Evolutionary conservation across 2,888 invertebrate species (phyloP).

Genomic region (Agrilus mali): DNA sequence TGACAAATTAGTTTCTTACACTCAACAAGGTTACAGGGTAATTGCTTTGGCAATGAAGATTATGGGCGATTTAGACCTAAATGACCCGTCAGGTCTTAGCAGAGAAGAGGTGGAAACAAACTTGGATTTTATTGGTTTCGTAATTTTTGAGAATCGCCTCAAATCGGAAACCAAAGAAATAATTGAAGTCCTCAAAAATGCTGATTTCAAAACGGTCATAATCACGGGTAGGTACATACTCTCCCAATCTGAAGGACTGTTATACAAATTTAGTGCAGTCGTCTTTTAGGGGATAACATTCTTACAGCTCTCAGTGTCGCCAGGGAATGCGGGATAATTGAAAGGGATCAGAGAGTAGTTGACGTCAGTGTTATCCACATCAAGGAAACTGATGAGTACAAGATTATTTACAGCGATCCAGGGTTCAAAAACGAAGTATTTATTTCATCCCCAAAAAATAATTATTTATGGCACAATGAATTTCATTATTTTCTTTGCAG

Average conservation of each 20-base stretch:
- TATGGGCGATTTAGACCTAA: conserved; percentile 47
- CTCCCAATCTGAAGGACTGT: neutral
- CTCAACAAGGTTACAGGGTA: conserved; percentile 84
- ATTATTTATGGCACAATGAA: too few relatives aligned
- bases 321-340: conserved; percentile 74
- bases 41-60: conserved; percentile 70
- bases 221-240: conserved; percentile 60
- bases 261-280: neutral
- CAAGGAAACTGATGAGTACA: too few relatives aligned
- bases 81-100: conserved; percentile 55
- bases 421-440: too few relatives aligned
- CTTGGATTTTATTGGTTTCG: conserved; percentile 71
- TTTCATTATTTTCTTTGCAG: too few relatives aligned
- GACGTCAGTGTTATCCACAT: neutral
- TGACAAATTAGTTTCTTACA: conserved; percentile 63
- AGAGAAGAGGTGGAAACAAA: conserved; percentile 72
- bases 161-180: conserved; percentile 77
- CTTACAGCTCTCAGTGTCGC: conserved; percentile 89
- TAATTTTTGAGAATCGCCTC: conserved; percentile 88
- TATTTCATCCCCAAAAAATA: too few relatives aligned
- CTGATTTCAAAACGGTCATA: conserved; percentile 87
- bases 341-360: neutral
- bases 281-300: conserved; percentile 62
- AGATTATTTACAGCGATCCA: too few relatives aligned
- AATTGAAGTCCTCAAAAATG: conserved; percentile 63